phyloP scores from a whole-genome alignment of 2,888 invertebrate genomes.

The Sipha maydis region DNA sequence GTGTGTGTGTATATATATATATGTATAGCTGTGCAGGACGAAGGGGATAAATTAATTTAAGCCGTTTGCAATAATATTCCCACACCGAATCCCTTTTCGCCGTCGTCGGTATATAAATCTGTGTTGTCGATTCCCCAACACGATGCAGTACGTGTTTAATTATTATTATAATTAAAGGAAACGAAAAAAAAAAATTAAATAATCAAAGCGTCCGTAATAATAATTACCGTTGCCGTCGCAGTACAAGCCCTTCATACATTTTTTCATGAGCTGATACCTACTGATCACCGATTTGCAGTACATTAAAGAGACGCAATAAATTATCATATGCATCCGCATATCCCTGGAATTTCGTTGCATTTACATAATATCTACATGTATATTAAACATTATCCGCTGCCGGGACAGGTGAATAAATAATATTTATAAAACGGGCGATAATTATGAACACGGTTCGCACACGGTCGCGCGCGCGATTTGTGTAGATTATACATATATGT shows the following conservation, averaged over 20 bases:
- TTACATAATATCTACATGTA: no score
- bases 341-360: neutral
- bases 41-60: slow-evolving; percentile 56
- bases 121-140: no score
- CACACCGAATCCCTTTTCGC: neutral
- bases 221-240: no score
- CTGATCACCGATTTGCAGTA: no score
- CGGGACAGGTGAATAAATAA: no score
- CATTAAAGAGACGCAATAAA: no score
- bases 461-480: neutral
- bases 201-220: neutral
- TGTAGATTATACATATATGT: neutral
- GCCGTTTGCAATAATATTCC: slow-evolving; percentile 35
- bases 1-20: no score
- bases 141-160: neutral
- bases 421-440: no score
- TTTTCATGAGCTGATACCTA: no score
- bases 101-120: neutral
- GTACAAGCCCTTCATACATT: no score
- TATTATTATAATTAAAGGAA: neutral
- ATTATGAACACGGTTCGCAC: no score
- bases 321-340: neutral
- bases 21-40: neutral
- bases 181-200: neutral
- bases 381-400: no score